Percentiles rank a stretch among this genome's conserved stretches.
phyloP scores from a whole-genome alignment of 92 coral and sea anemone genomes.

The Montipora capitata region DNA sequence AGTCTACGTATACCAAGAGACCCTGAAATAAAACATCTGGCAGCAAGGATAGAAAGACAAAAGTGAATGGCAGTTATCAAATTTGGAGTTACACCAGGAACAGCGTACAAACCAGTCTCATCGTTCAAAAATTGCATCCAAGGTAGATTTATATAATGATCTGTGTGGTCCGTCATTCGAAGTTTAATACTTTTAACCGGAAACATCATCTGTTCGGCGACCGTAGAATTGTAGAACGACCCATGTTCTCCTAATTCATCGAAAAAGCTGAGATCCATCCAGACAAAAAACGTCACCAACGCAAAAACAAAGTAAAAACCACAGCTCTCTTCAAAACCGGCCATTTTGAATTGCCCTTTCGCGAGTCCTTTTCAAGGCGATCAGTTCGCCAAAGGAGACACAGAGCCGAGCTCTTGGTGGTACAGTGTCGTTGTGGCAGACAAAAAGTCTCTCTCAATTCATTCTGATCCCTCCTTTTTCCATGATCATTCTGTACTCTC shows the following conservation, averaged over 20 bases:
- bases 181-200: conserved; percentile 90
- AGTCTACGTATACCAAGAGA: conserved; percentile 85
- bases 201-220: conserved; percentile 82
- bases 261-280: conserved; percentile 97
- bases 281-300: conserved; percentile 88
- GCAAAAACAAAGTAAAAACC: conserved; percentile 92
- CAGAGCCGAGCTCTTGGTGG: neutral
- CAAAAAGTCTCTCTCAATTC: neutral
- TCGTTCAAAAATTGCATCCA: conserved; percentile 87
- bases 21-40: conserved; percentile 82
- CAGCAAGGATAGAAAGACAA: conserved; percentile 84
- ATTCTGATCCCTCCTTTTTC: neutral
- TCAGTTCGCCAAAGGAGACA: neutral
- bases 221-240: conserved; percentile 77
- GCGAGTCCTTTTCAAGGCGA: too few relatives aligned
- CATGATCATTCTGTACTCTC: neutral
- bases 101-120: conserved; percentile 74
- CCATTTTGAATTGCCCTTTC: conserved; percentile 37
- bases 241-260: conserved; percentile 96
- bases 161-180: conserved; percentile 96
- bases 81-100: conserved; percentile 91
- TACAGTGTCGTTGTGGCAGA: conserved; percentile 37
- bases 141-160: conserved; percentile 90
- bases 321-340: conserved; percentile 93
- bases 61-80: conserved; percentile 88